Conservation (phyloP, 2,797 vertebrate genomes). For the Phrynocephalus forsythii region DNA sequence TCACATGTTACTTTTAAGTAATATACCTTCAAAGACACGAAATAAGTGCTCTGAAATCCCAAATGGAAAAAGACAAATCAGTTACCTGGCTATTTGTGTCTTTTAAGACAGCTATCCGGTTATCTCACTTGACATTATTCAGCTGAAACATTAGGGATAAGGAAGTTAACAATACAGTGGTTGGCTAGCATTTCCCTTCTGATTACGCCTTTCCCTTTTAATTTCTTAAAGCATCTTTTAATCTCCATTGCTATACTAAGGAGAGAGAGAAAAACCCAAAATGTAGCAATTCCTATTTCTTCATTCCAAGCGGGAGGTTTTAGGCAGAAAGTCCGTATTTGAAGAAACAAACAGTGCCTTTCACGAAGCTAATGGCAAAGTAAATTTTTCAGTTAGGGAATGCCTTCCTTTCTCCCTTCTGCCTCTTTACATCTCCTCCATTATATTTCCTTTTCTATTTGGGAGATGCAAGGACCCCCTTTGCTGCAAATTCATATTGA, state of each 20-base stretch:
- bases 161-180: conserved; percentile 68
- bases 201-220: conserved; percentile 65
- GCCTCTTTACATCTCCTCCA: conserved; percentile 51
- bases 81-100: conserved; percentile 71
- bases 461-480: conserved; percentile 62
- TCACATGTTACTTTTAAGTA: conserved; percentile 82
- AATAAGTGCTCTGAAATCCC: conserved; percentile 85
- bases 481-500: conserved; percentile 70
- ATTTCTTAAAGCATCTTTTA: conserved; percentile 64
- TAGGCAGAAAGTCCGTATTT: conserved; percentile 67
- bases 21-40: conserved; percentile 77
- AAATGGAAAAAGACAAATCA: conserved; percentile 75
- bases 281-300: conserved; percentile 71
- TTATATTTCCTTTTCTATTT: conserved; percentile 53
- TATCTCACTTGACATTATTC: conserved; percentile 67
- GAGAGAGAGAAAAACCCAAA: conserved; percentile 75
- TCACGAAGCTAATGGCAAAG: conserved; percentile 78
- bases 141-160: conserved; percentile 64
- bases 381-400: conserved; percentile 65
- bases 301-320: conserved; percentile 73
- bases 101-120: conserved; percentile 67
- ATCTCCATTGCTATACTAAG: conserved; percentile 61
- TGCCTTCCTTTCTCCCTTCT: conserved; percentile 64
- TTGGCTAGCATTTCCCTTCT: conserved; percentile 70
- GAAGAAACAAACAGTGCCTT: conserved; percentile 79